Conservation (phyloP, 2,797 vertebrate genomes). For the Pelobates cultripes region DNA sequence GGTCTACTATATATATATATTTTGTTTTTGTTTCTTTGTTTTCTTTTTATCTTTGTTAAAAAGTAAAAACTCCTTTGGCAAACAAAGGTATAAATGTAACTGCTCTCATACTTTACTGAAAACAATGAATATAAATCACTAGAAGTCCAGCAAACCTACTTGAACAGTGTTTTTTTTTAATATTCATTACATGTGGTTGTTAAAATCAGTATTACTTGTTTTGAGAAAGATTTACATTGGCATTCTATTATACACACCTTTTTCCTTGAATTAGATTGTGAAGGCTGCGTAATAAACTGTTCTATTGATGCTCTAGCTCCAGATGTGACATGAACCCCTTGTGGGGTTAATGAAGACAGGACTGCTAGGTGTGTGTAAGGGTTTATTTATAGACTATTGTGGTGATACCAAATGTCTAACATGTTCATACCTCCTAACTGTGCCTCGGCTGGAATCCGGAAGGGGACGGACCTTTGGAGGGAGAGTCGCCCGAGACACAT, state of each 20-base stretch:
- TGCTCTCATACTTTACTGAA: background rate
- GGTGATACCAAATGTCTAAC: too few relatives aligned
- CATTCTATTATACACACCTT: constrained; percentile 49
- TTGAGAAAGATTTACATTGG: constrained; percentile 55
- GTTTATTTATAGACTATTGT: too few relatives aligned
- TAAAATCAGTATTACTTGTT: constrained; percentile 30
- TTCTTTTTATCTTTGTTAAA: too few relatives aligned
- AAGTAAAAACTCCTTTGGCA: constrained; percentile 58
- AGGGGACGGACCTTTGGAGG: too few relatives aligned
- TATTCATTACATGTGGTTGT: constrained; percentile 57
- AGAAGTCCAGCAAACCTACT: background rate
- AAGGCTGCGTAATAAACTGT: constrained; percentile 23
- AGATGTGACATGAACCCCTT: constrained; percentile 40
- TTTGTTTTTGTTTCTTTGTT: too few relatives aligned
- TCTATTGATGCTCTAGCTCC: constrained; percentile 24
- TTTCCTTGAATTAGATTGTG: constrained; percentile 36
- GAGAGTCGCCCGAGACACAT: too few relatives aligned
- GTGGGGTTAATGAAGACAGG: constrained; percentile 8
- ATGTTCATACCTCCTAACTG: too few relatives aligned
- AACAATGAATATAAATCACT: background rate
- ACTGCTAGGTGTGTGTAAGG: too few relatives aligned
- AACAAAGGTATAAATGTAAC: constrained; percentile 54
- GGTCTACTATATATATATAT: constrained; percentile 24
- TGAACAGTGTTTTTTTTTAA: background rate
- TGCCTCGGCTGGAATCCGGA: too few relatives aligned